Percentiles rank a stretch among this genome's conserved stretches.
Conservation (phyloP, 2,113 vertebrate species). For the Cyanoramphus novaezelandiae region DNA sequence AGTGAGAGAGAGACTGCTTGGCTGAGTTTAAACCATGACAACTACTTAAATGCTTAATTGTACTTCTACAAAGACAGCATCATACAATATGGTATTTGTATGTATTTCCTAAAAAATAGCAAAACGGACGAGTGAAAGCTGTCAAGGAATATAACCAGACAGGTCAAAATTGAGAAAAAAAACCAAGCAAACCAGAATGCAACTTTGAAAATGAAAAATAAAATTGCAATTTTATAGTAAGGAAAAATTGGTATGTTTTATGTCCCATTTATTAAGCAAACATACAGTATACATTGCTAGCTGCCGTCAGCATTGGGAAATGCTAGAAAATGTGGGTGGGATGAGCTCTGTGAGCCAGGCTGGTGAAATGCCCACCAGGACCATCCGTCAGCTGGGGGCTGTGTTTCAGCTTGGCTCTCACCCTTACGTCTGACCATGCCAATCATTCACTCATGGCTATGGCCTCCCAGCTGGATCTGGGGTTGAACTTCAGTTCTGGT, state of each 20-base stretch:
- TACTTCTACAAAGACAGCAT: constrained; percentile 3
- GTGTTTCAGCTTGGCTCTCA: accelerated
- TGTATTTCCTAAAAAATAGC: neutral
- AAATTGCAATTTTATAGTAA: neutral
- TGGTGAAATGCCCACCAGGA: neutral
- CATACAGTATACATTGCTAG: neutral
- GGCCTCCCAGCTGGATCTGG: neutral
- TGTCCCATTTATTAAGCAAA: neutral
- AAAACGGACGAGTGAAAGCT: neutral
- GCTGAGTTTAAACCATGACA: too few relatives aligned
- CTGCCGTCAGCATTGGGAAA: neutral
- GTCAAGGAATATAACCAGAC: neutral
- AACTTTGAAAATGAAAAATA: neutral
- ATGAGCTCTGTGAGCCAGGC: neutral
- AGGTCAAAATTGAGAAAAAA: neutral
- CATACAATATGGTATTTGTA: neutral
- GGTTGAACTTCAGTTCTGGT: neutral
- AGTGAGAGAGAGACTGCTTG: too few relatives aligned
- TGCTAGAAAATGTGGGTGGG: neutral
- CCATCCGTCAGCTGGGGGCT: too few relatives aligned
- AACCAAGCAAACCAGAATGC: neutral
- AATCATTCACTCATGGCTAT: neutral
- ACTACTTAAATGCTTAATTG: constrained; percentile 18
- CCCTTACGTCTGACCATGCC: neutral
- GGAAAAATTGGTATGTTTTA: neutral